Percentiles rank a stretch among this genome's conserved stretches.
These are phyloP conservation scores for Trachythela sp. DNA, from an alignment of 64 coral and sea anemone species.

Conservation along the genomic window DNA sequence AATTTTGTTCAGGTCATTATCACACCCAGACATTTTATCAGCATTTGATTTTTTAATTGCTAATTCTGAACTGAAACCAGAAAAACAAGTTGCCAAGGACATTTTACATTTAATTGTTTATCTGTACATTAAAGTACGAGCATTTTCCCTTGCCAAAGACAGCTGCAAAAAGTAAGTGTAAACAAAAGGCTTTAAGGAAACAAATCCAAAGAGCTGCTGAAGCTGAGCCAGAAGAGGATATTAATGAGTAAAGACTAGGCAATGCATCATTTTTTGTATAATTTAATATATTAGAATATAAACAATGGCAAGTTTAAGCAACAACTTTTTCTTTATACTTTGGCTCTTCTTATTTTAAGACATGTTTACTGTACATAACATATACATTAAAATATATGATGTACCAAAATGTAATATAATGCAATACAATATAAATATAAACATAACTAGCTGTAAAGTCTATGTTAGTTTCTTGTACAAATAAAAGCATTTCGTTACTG, in stretches of 20 bases:
- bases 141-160: conserved; percentile 1
- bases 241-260: not conserved
- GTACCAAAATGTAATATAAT: no score
- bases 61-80: not conserved
- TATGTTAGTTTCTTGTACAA: no score
- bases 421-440: no score
- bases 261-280: not conserved
- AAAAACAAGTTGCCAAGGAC: not conserved
- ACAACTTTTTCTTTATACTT: no score
- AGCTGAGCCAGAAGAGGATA: not conserved
- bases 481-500: no score
- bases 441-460: no score
- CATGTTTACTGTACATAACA: no score
- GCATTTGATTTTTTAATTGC: not conserved
- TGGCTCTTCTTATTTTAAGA: no score
- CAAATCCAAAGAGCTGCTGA: not conserved
- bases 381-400: not conserved
- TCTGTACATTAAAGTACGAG: not conserved
- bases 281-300: no score
- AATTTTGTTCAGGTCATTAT: not conserved
- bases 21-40: not conserved
- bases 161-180: not conserved
- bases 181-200: not conserved
- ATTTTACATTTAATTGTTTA: not conserved
- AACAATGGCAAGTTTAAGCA: no score